Base-by-base conservation (phyloP, 2,888 invertebrate species). In the Drosophila melanocephala region DNA sequence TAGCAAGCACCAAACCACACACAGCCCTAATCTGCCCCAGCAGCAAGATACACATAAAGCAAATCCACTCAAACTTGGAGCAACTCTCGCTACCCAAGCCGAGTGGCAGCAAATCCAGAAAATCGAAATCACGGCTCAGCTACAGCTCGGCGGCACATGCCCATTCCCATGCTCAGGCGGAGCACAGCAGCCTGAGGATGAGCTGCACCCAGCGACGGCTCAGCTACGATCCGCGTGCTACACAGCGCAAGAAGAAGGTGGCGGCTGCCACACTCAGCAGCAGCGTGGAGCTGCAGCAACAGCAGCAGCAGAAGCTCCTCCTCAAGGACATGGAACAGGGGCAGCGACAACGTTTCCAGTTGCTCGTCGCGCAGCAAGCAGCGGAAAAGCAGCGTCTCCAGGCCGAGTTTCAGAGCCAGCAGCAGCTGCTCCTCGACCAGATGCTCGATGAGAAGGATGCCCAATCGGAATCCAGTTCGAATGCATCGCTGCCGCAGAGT, bases 321-420 rank as follows among this genome's bases (percentile, higher is more conserved):
- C 22, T 22, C 44, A 58, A 72, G 0, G 63, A 72, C 1, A 56
- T 70, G 77, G 64, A 79, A 16, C 60, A 66, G 19, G 35, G 62
- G 26, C 83, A 85, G 7, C 70, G 71, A 2, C 52, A 70, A 7
- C 74, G 68, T 19, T 66, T 81, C 16, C 71, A 79, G 28, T 39
- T 37, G 9, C 22, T 89, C 53, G 33, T 79, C 19, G 7, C 52
- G 4, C 65, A 75, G 10, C 86, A 87, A 64, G 68, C 72, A 1
- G 58, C 67, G 3, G 79, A 85, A 10, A 81, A 81, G 47, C 62
- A 76, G 42, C 74, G 77, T 3, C 42, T 89, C 14, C 81, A 83
- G 33, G n/a, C 56, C 0, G 58, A 79, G 5, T 72, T 87, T 7
- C 73, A 72, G 7, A 12, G 52, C 2, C 66, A 84, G 53, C 85